A percentile compares a stretch with the other conserved stretches of the same genome.
These are phyloP conservation scores for Trichogramma dendrolimi DNA, from an alignment of 2,888 invertebrate species.

Conservation along the genomic window DNA sequence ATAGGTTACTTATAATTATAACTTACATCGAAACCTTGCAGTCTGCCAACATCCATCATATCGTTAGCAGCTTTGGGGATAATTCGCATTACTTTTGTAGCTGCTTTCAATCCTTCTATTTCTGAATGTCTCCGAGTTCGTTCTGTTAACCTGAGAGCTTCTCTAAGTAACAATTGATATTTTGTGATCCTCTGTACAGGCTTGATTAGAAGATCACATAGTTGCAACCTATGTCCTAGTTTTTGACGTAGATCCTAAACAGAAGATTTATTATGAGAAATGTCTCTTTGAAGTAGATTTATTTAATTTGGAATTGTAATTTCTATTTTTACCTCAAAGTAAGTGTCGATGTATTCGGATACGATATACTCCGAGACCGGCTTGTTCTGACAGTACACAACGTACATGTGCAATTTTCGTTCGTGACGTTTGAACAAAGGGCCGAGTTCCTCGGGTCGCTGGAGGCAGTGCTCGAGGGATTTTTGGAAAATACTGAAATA, in stretches of 20 bases:
- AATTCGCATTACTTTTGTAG: conserved; percentile 80
- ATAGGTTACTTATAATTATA: neutral
- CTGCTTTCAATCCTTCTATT: conserved; percentile 74
- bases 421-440: conserved; percentile 82
- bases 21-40: conserved; percentile 92
- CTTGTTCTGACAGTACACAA: conserved; percentile 98
- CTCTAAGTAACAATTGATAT: conserved; percentile 87
- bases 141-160: conserved; percentile 87
- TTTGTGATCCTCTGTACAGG: conserved; percentile 99
- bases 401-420: conserved; percentile 91
- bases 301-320: conserved; percentile 7
- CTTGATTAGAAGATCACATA: conserved; percentile 94
- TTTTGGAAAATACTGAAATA: conserved; percentile 79
- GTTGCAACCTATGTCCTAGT: conserved; percentile 87
- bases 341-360: conserved; percentile 82
- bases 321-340: conserved; percentile 70
- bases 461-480: conserved; percentile 81
- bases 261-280: conserved; percentile 3
- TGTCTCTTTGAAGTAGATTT: neutral
- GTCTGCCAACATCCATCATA: conserved; percentile 97
- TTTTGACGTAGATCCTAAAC: conserved; percentile 77
- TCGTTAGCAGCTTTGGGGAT: conserved; percentile 97
- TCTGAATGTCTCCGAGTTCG: conserved; percentile 73
- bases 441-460: conserved; percentile 83
- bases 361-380: conserved; percentile 98